Evolutionary conservation across 2,888 invertebrate species (phyloP), one percentile per base, ranked within the genome.

Genomic region (Drosophila macrothrix): DNA sequence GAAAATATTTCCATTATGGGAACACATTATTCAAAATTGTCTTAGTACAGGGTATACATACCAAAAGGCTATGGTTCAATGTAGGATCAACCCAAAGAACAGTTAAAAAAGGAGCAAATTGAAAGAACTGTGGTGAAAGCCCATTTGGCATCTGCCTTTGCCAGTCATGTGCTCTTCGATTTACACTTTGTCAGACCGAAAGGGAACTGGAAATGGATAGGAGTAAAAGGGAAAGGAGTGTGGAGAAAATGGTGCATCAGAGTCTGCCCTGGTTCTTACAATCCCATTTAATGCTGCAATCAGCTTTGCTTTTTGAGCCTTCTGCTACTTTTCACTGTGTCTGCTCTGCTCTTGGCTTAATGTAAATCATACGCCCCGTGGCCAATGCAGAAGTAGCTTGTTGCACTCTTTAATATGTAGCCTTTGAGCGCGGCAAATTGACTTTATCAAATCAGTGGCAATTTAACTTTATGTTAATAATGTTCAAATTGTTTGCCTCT

Each of bases 251-350:
- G 46, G 29, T 55, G 46, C 37, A 43, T 56, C 43, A 31, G 43
- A 12, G 22, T 10, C 43, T 43, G 22, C 14, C 14, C 53, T 60
- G 58, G 52, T 67, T 67, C 67, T 52, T 69, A 56, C 72, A 84
- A 85, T 84, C 78, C 88, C 83, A 76, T 73, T 87, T 85, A 85
- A 86, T 84, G 74, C 88, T 73, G 80, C 88, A 88, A 84, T 88
- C 85, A 85, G 90, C 83, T 83, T 77, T 88, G 83, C 83, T 71
- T 71, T 87, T 73, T 71, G 76, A 88, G 75, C 69, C 81, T 62
- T 77, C 65, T 62, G 79, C 73, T 71, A 70, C 78, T 75, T 83
- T 61, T 46, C 67, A 71, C 54, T 58, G 61, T 67, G 58, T 67
- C 61, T 66, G 63, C 59, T 55, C 64, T 68, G 71, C 66, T 63